Evolutionary conservation across 1,140 invertebrate genomes (phyloP).

Genomic region (Drosophila ohnishii): DNA sequence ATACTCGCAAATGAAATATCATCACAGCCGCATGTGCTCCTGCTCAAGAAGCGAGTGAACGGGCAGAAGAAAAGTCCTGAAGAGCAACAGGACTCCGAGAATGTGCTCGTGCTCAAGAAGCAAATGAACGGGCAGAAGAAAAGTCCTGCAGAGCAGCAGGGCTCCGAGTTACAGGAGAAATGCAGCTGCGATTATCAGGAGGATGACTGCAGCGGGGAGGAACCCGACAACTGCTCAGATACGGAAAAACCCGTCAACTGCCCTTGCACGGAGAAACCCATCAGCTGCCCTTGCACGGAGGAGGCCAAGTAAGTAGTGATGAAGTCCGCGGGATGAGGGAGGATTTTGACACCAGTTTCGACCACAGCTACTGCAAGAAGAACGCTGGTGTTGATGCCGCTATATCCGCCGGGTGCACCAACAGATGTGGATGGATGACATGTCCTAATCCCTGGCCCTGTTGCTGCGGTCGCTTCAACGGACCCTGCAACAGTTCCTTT

Average conservation of each 20-base stretch:
- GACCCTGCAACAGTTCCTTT: conserved; percentile 31
- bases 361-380: not conserved
- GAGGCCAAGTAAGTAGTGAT: not conserved
- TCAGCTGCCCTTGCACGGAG: not conserved
- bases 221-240: not conserved
- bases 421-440: conserved; percentile 5
- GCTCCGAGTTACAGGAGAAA: not conserved
- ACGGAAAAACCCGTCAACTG: no score
- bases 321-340: not conserved
- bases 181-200: not conserved
- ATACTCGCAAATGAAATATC: not conserved
- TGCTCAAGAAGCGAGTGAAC: not conserved
- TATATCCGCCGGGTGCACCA: not conserved
- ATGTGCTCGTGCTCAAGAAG: not conserved
- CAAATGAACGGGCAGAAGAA: not conserved
- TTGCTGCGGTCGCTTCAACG: conserved; percentile 3
- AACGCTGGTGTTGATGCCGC: not conserved
- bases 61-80: not conserved
- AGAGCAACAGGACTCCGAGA: not conserved
- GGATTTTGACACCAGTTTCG: not conserved
- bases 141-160: not conserved
- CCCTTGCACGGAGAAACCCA: not conserved
- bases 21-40: not conserved
- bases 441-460: conserved; percentile 15
- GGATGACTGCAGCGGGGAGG: not conserved